Conservation (phyloP, 2,113 vertebrate genomes). For the Uria lomvia region DNA sequence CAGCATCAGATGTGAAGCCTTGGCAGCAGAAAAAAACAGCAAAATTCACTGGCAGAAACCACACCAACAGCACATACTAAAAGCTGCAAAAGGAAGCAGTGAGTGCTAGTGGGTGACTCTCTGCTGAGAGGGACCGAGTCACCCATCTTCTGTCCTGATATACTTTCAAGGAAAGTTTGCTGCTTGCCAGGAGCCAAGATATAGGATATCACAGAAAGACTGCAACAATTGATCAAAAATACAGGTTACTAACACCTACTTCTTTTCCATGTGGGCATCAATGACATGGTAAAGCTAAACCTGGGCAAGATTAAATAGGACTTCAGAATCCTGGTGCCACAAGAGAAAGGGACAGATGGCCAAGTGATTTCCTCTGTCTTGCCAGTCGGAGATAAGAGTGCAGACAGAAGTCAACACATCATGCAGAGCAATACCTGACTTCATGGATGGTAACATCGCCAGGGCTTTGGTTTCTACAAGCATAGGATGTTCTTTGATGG, state of each 20-base stretch:
- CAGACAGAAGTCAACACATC: background rate
- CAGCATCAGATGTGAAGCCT: background rate
- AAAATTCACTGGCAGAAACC: background rate
- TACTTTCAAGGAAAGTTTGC: background rate
- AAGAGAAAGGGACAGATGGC: background rate
- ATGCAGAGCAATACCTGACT: background rate
- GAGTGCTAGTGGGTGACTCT: background rate
- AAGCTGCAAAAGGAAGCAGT: background rate
- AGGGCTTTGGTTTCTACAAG: background rate
- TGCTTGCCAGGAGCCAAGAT: background rate
- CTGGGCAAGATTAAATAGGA: background rate
- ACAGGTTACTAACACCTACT: background rate
- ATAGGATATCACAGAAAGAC: background rate
- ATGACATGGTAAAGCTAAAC: background rate
- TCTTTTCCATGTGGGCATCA: background rate
- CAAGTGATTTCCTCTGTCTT: background rate
- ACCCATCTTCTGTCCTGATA: background rate
- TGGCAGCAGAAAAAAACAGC: background rate
- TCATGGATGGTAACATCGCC: accelerated
- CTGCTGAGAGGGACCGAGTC: background rate
- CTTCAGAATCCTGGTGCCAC: background rate
- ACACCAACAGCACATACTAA: background rate
- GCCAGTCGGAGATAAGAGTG: background rate
- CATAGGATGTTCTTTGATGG: background rate
- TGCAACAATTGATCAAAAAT: background rate